Evolutionary conservation across 2,888 invertebrate genomes (phyloP), one percentile per base, ranked within the genome.

Genomic region (Nemurella pictetii): DNA sequence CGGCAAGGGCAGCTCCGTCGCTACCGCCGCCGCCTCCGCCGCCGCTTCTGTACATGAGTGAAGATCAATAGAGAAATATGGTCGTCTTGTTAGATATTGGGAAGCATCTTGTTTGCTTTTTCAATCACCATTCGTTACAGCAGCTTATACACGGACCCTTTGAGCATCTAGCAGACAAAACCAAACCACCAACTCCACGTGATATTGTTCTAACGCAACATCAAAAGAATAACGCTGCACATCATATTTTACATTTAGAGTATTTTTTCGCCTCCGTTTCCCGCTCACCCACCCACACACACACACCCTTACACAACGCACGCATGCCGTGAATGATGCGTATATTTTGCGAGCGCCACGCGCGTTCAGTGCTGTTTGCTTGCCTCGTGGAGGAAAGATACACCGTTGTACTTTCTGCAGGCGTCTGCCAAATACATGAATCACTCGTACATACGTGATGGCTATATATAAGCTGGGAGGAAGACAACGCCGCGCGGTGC

Each of bases 201-300:
- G 78, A 78, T 78, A 78, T 29, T 55, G 55, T 55, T 55, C 55
- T 55, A 55, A 78, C 27, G 30, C 20, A 78, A 78, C 78, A 78
- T 78, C 78, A 78, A 78, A 75, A 78, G 78, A 30, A 30, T 78
- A n/a, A 4, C 4, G 30, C 30, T 55, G 55, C 55, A 15, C 78
- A 78, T 78, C 28, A 78, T 78, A 78, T 78, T 78, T 78, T 78
- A 78, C 78, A 78, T 78, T 78, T 78, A 78, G 78, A 78, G 78
- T 78, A 78, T 78, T 78, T 78, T 78, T 30, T 78, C 78, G 28
- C 29, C 30, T 28, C 78, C 20, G 27, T 5, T 78, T 30, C n/a
- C 55, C 2, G 20, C 15, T 1, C 5, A 55, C 4, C 74, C 20
- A 74, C 7, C n/a, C n/a, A n/a, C n/a, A n/a, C n/a, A n/a, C n/a